Evolutionary conservation across 2,888 invertebrate genomes (phyloP), one percentile per base, ranked within the genome.

Genomic region (Apotomis turbidana): DNA sequence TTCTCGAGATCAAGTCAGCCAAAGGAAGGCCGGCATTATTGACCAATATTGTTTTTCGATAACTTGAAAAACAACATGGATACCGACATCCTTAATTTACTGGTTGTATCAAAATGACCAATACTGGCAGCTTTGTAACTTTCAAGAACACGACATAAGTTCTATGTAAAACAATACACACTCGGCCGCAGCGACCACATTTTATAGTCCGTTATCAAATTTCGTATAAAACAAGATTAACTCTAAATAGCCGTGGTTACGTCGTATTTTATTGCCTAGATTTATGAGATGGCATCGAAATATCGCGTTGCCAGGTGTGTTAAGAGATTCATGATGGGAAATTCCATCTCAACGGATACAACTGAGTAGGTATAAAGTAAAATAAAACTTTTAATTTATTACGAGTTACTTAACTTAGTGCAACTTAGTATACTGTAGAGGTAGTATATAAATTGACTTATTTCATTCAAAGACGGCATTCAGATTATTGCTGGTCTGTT

Each of bases 271-370:
- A 86, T 85, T 80, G 79, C 81, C 73, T 81, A 79, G 79, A 80
- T 85, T 84, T 85, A 83, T 79, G 78, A 82, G 79, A 81, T 81
- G 80, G 81, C 82, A 81, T 81, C 81, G 82, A 83, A 84, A 84
- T 82, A 82, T 79, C 77, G 74, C 76, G 81, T 77, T 78, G 81
- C 83, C 85, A 85, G 83, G 84, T 85, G 85, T 80, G 71, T 77
- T 73, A 71, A 74, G 71, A 78, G 75, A 81, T 84, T 78, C 76
- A 78, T 78, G 80, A 80, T 81, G 85, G 88, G 85, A 87, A 88
- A 86, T 88, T 88, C 87, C 88, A 83, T 77, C 75, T 74, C 68
- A 59, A 57, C 62, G 71, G 61, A 67, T 61, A 57, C 70, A 58
- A 62, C 71, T 41, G 68, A 62, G 62, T 67, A 61, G 70, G 66